Evolutionary conservation across 2,888 invertebrate genomes (phyloP), one percentile per base, ranked within the genome.

Genomic region (Agrochola lota): DNA sequence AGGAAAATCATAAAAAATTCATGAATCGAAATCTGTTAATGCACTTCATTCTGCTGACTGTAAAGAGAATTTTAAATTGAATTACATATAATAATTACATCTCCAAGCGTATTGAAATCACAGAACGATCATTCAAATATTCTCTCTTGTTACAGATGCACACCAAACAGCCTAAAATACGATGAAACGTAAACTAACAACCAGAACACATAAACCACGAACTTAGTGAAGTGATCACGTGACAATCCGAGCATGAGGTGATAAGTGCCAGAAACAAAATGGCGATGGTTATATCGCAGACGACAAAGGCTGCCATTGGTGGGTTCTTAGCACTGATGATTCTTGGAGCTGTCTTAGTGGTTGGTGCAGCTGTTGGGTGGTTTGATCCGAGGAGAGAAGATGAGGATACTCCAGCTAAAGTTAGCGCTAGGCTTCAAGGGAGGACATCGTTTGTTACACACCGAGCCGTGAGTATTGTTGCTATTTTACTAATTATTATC

Each of bases 281-380:
- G 96, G 96, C 96, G 89, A 96, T 96, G 96, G 96, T 96, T 81
- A 96, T 96, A 94, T 96, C 96, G 75, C 96, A 96, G 82, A 95
- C 96, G 84, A 96, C 96, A 72, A 96, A 96, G 90, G 96, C 95
- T 77, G 96, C 96, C 71, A 96, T 96, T 77, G 96, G 94, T 75
- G 96, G 96, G 15, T 95, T 96, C 85, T 85, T 96, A 71, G 96
- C 95, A 17, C 89, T 96, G 88, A 96, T 96, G 96, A 94, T 96
- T 71, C 90, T 96, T 23, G 96, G 96, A 40, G 96, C 96, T 69
- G 96, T 96, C 26, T 81, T 96, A 77, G 95, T 96, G 75, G 96
- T 96, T 3, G 96, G 96, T 0, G 96, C 94, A 2, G 96, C 96
- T 0, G 95, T 96, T 35, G 96, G 96, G 2, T 96, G 96, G 96